phyloP scores from a whole-genome alignment of 1,140 invertebrate species.

The Spodoptera litura region DNA sequence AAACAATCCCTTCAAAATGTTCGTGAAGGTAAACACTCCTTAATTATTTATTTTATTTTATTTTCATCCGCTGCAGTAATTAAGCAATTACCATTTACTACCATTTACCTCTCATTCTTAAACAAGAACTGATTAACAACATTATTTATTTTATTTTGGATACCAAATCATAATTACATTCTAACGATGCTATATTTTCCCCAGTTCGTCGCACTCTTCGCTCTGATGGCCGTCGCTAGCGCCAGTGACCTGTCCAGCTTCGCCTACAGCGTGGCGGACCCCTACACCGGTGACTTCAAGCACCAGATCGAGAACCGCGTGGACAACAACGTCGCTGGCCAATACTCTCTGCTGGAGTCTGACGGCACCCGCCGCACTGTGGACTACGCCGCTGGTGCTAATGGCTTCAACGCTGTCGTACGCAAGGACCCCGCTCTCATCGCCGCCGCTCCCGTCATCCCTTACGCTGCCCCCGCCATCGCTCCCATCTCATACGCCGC shows the following conservation, averaged over 20 bases:
- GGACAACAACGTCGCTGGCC: conserved; percentile 86
- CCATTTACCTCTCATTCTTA: too few relatives aligned
- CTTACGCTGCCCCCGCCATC: conserved; percentile 15
- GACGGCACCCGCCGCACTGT: conserved; percentile 83
- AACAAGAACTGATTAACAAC: too few relatives aligned
- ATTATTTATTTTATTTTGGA: too few relatives aligned
- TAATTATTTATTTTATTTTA: not conserved
- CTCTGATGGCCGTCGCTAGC: conserved; percentile 61
- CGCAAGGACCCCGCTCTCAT: conserved; percentile 68
- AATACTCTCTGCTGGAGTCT: conserved; percentile 81
- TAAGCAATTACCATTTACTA: conserved; percentile 10
- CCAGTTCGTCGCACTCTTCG: conserved; percentile 69
- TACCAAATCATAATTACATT: conserved; percentile 1
- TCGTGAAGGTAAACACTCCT: conserved; percentile 64
- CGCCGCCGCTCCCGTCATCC: conserved; percentile 32
- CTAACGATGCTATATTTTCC: conserved; percentile 30
- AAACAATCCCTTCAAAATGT: conserved; percentile 58
- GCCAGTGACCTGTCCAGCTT: conserved; percentile 66
- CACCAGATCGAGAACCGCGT: conserved; percentile 80
- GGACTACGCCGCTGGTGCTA: conserved; percentile 79
- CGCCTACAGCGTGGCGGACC: conserved; percentile 81
- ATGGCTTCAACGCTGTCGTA: conserved; percentile 83
- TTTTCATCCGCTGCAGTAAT: not conserved
- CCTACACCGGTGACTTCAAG: conserved; percentile 86
- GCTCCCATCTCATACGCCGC: conserved; percentile 29